Percentiles rank a stretch among this genome's conserved stretches.
Evolutionary conservation across 2,797 vertebrate species (phyloP).

Genomic region (Rhinatrema bivittatum): DNA sequence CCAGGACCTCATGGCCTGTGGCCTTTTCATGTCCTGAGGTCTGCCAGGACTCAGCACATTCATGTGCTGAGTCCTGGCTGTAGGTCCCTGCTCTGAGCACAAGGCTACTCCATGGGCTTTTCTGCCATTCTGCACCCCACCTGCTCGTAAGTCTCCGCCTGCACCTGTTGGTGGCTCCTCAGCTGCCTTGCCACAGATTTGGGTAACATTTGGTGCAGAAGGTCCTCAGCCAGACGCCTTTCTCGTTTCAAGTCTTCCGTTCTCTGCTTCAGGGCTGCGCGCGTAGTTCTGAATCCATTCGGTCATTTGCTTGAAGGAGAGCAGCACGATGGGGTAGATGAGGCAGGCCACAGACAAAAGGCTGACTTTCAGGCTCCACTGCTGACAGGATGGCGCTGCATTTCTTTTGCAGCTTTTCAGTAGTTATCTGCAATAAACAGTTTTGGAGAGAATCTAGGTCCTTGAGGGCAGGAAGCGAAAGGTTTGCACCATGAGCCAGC

Average conservation of each 20-base stretch:
- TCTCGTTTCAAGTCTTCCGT: conserved; percentile 68
- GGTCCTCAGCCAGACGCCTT: conserved; percentile 69
- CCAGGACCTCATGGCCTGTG: too few species aligned
- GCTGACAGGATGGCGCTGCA: conserved; percentile 54
- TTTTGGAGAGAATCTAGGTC: conserved; percentile 40
- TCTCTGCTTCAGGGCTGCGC: conserved; percentile 60
- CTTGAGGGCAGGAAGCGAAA: conserved; percentile 9
- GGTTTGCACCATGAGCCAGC: conserved; percentile 48
- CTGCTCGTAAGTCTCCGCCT: conserved; percentile 84
- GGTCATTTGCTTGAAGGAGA: conserved; percentile 79
- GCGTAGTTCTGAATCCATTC: conserved; percentile 78
- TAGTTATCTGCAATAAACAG: conserved; percentile 55
- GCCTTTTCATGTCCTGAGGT: too few species aligned
- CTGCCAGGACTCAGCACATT: too few species aligned
- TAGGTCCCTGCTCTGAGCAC: too few species aligned
- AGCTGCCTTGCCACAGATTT: conserved; percentile 81
- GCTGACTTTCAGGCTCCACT: conserved; percentile 64
- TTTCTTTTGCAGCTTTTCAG: conserved; percentile 45
- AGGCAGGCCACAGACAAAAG: conserved; percentile 64
- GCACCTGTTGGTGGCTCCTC: conserved; percentile 62
- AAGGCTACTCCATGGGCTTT: too few species aligned
- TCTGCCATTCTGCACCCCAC: too few species aligned
- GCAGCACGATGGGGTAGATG: conserved; percentile 69
- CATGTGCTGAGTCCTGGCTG: too few species aligned
- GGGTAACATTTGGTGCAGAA: conserved; percentile 85